Evolutionary conservation across 2,113 vertebrate species (phyloP).

Genomic region (Thermophis baileyi): DNA sequence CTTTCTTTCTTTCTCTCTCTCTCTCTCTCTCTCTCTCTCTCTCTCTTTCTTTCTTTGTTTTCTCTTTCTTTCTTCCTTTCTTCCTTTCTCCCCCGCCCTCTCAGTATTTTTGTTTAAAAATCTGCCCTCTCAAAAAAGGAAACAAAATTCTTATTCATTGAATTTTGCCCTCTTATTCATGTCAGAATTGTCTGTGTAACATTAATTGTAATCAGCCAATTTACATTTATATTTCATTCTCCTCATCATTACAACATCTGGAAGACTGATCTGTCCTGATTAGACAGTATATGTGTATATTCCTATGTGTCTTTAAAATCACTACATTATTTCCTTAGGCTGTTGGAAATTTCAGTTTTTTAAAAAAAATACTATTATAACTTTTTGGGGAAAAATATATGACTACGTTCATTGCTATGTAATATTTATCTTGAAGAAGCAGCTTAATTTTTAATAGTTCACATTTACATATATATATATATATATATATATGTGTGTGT

Average conservation of each 20-base stretch:
- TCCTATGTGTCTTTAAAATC: conserved; percentile 18
- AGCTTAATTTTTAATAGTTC: not conserved
- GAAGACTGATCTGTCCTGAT: conserved; percentile 67
- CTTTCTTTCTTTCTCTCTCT: too few species aligned
- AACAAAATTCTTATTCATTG: not conserved
- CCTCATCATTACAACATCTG: conserved; percentile 40
- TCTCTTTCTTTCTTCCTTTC: too few species aligned
- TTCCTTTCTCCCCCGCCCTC: too few species aligned
- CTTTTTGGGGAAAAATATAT: conserved; percentile 19
- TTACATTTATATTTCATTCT: conserved; percentile 38
- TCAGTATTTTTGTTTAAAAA: not conserved
- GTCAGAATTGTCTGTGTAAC: not conserved
- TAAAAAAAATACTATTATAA: conserved; percentile 27
- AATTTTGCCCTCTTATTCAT: not conserved
- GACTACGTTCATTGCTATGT: conserved; percentile 21
- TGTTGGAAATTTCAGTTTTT: conserved; percentile 49
- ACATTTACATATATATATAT: not conserved
- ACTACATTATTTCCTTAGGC: conserved; percentile 62
- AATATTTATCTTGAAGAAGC: not conserved
- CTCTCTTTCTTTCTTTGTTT: too few species aligned
- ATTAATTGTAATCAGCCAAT: conserved; percentile 47
- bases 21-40: too few species aligned
- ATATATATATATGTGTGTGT: too few species aligned
- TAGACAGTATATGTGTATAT: conserved; percentile 24
- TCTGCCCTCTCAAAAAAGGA: not conserved